Evolutionary conservation across 2,888 invertebrate species (phyloP), one percentile per base, ranked within the genome.

Genomic region (Erannis defoliaria): DNA sequence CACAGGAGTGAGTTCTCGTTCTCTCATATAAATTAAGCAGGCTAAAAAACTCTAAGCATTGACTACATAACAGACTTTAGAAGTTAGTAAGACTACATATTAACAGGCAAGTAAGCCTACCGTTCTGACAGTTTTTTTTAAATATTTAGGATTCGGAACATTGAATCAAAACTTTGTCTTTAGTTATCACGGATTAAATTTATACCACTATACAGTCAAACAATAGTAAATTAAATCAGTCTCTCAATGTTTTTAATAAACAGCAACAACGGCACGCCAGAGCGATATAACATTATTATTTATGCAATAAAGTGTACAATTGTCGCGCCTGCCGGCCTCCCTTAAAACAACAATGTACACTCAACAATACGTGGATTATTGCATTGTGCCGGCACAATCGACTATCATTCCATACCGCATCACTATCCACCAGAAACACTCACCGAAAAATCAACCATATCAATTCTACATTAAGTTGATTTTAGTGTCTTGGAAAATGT

Each of bases 321-420:
- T 91, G 93, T 91, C 84, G 81, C 82, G 81, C 82, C 77, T 85
- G 82, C 84, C 81, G 84, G 76, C 88, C 91, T 86, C 89, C 91
- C 92, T 93, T 93, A 92, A 92, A 93, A 92, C 93, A 93, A 93
- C 93, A 93, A 93, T 93, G 93, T 90, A 86, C 85, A 85, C 77
- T 86, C 88, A 86, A 93, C 93, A 93, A 93, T 93, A 83, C 89
- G 73, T 86, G 89, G 93, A 93, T 93, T 93, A 93, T 93, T 93
- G 92, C 93, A 93, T 93, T 93, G 93, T 93, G 85, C 84, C 84
- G 79, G 83, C 85, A 92, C 90, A 93, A 90, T 90, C 89, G 87
- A 75, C 79, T 80, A 80, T 82, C 83, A 81, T 79, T 82, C 53
- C 21, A 48, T 79, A 74, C 75, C 80, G 77, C 82, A 78, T 79